Evolutionary conservation across 2,797 vertebrate species (phyloP).

Genomic region (Lates japonicus): DNA sequence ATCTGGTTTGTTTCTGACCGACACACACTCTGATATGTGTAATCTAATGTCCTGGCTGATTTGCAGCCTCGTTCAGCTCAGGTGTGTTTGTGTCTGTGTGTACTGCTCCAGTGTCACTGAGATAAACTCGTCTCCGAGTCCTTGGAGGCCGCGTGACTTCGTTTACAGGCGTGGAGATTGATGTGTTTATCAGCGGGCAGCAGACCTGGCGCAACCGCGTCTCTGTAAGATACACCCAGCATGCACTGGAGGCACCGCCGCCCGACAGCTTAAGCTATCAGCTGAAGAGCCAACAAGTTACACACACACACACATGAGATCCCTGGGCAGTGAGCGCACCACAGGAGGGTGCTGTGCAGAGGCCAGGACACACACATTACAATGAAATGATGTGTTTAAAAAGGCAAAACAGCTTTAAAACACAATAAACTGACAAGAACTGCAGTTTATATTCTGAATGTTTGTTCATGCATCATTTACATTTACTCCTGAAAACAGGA

Average conservation of each 20-base stretch:
- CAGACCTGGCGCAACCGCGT: constrained; percentile 37
- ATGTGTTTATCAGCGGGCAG: constrained; percentile 51
- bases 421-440: too few species aligned
- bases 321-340: not conserved
- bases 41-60: constrained; percentile 9
- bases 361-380: not conserved
- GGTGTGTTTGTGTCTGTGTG: constrained; percentile 19
- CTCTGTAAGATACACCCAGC: constrained; percentile 36
- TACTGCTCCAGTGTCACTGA: constrained; percentile 23
- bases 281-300: constrained; percentile 6
- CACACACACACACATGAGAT: not conserved
- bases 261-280: constrained; percentile 1
- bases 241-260: constrained; percentile 16
- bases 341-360: not conserved
- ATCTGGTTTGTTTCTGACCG: constrained; percentile 4
- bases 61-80: constrained; percentile 14
- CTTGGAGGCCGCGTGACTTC: constrained; percentile 23
- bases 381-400: too few species aligned
- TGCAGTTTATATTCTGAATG: too few species aligned
- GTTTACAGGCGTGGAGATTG: constrained; percentile 25
- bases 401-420: too few species aligned
- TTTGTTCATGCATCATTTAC: too few species aligned
- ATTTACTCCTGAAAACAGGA: too few species aligned
- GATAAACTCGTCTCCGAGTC: constrained; percentile 14
- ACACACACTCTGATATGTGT: not conserved